Percentiles rank a stretch among this genome's conserved stretches.
Conservation (phyloP, 2,113 vertebrate genomes). For the Peromyscus polionotus region DNA sequence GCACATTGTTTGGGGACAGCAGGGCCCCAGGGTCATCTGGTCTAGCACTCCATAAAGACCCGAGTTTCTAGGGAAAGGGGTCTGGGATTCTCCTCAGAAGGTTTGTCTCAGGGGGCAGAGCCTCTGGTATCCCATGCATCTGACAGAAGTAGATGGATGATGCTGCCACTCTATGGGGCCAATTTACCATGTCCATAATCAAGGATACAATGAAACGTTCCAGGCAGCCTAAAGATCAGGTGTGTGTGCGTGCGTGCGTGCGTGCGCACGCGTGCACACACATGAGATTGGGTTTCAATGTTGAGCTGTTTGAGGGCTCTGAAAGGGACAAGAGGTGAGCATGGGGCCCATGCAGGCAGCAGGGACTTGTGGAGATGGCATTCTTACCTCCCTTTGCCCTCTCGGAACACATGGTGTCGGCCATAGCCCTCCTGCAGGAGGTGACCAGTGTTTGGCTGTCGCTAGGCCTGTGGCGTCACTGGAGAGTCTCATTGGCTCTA, state of each 20-base stretch:
- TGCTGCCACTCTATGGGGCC: background rate
- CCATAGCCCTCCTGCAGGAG: background rate
- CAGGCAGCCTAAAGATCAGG: background rate
- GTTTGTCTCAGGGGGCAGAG: background rate
- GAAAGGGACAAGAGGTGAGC: background rate
- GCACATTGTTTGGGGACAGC: rapidly evolving
- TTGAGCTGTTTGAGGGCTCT: background rate
- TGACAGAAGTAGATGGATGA: background rate
- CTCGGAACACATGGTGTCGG: background rate
- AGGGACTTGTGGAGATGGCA: background rate
- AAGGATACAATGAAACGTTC: too few relatives aligned
- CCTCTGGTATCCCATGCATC: background rate
- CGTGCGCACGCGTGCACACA: background rate
- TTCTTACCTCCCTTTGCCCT: background rate
- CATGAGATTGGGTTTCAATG: background rate
- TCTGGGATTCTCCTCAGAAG: background rate
- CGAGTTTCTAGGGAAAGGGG: background rate
- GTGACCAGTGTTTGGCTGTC: background rate
- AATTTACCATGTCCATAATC: background rate
- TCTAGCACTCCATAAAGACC: background rate
- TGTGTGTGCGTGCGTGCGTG: too few relatives aligned
- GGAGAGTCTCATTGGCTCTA: background rate
- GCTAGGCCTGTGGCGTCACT: background rate
- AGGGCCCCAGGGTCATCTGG: background rate
- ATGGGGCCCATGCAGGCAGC: too few relatives aligned